phyloP scores from a whole-genome alignment of 2,797 vertebrate species.

The Austrolebias charrua region DNA sequence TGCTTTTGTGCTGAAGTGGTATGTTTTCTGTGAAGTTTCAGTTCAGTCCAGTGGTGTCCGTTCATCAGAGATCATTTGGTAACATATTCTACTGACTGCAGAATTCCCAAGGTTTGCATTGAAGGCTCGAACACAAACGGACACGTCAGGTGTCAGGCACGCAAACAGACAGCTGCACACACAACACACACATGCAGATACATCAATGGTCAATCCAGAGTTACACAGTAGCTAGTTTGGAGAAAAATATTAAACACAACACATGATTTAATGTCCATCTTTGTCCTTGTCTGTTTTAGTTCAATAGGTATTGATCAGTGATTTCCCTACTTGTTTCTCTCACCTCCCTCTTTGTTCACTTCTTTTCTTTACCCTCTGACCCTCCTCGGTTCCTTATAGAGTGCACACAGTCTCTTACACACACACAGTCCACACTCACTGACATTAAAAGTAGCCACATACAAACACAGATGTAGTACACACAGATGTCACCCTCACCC shows the following conservation, averaged over 20 bases:
- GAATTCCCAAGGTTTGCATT: slow-evolving; percentile 36
- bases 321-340: slow-evolving; percentile 72
- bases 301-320: slow-evolving; percentile 76
- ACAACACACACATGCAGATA: slow-evolving; percentile 43
- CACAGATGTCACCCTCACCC: slow-evolving; percentile 35
- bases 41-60: slow-evolving; percentile 72
- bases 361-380: slow-evolving; percentile 18
- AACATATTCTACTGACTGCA: slow-evolving; percentile 64
- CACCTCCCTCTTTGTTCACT: slow-evolving; percentile 49
- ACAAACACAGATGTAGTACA: slow-evolving; percentile 40
- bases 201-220: slow-evolving; percentile 73
- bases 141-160: not conserved
- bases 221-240: slow-evolving; percentile 77
- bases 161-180: slow-evolving; percentile 2
- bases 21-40: slow-evolving; percentile 64
- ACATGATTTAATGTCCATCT: slow-evolving; percentile 75
- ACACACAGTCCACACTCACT: slow-evolving; percentile 1
- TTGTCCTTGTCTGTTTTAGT: slow-evolving; percentile 78
- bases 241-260: slow-evolving; percentile 67
- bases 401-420: slow-evolving; percentile 11
- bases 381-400: slow-evolving; percentile 25
- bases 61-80: slow-evolving; percentile 71
- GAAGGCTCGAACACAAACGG: slow-evolving; percentile 7
- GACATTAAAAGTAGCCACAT: slow-evolving; percentile 12
- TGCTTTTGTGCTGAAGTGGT: slow-evolving; percentile 75